phyloP scores from a whole-genome alignment of 1,140 invertebrate genomes.

The Marisa cornuarietis region DNA sequence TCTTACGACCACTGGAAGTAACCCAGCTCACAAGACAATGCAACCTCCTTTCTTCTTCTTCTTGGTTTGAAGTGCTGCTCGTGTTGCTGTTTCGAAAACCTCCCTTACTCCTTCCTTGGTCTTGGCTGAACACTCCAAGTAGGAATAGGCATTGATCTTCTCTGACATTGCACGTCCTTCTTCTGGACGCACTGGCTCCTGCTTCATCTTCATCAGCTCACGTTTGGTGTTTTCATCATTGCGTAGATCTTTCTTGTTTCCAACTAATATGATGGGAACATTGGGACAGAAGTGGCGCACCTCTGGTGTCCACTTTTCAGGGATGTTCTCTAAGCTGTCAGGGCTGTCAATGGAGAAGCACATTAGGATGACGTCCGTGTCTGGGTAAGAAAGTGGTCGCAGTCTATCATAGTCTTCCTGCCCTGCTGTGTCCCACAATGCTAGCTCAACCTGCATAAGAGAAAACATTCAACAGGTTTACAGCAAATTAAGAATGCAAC shows the following conservation, averaged over 20 bases:
- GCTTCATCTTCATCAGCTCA: slow-evolving; percentile 98
- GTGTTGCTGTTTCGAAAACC: slow-evolving; percentile 98
- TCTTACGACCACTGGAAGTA: background rate
- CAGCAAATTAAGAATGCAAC: background rate
- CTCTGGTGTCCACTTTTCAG: slow-evolving; percentile 66
- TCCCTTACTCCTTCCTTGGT: slow-evolving; percentile 99
- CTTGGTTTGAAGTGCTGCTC: slow-evolving; percentile 92
- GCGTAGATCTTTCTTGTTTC: slow-evolving; percentile 75
- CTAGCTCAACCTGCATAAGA: slow-evolving; percentile 80
- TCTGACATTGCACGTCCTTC: slow-evolving; percentile 98
- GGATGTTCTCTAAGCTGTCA: slow-evolving; percentile 63
- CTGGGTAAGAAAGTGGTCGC: slow-evolving; percentile 94
- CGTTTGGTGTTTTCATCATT: slow-evolving; percentile 97
- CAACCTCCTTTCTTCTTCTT: slow-evolving; percentile 58
- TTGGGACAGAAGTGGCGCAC: slow-evolving; percentile 67
- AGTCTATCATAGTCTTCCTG: slow-evolving; percentile 97
- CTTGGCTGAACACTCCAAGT: slow-evolving; percentile 99
- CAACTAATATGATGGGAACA: slow-evolving; percentile 67
- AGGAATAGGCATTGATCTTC: slow-evolving; percentile 98
- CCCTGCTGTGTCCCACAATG: slow-evolving; percentile 98
- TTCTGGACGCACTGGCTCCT: slow-evolving; percentile 98
- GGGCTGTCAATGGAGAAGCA: slow-evolving; percentile 64
- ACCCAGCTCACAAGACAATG: slow-evolving; percentile 36
- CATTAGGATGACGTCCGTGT: slow-evolving; percentile 80
- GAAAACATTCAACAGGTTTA: background rate